Evolutionary conservation across 2,797 vertebrate species (phyloP).

Genomic region (Hirundo rustica): DNA sequence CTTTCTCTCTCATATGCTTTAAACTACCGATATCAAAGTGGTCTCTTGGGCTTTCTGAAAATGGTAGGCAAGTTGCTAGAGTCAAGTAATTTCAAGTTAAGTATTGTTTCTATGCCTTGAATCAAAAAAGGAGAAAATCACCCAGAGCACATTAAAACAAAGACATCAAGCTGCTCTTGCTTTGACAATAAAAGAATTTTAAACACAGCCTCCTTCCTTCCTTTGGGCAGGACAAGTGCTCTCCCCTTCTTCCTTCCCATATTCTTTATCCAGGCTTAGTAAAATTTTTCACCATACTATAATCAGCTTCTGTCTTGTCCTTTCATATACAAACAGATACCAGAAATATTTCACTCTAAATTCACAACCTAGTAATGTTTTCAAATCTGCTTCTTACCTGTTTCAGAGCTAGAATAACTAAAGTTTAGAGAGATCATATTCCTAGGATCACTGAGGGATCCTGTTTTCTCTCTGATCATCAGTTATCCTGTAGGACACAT

Average conservation of each 20-base stretch:
- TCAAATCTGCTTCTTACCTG: not conserved
- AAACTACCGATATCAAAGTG: not conserved
- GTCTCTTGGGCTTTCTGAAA: not conserved
- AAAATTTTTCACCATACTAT: not conserved
- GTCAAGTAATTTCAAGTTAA: not conserved
- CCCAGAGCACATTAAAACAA: not conserved
- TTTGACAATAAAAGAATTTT: not conserved
- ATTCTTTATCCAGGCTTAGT: not conserved
- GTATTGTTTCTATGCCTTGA: not conserved
- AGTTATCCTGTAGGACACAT: not conserved
- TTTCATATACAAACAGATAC: not conserved
- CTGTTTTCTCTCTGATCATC: not conserved
- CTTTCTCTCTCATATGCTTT: not conserved
- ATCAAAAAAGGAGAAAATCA: not conserved
- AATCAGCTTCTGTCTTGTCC: not conserved
- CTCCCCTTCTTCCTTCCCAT: not conserved
- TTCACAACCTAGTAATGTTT: not conserved
- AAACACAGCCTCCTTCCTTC: not conserved
- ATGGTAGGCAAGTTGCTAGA: not conserved
- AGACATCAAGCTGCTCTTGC: not conserved
- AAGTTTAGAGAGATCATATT: not conserved
- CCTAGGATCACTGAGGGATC: not conserved
- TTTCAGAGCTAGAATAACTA: not conserved
- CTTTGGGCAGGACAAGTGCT: not conserved
- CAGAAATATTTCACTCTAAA: not conserved